A percentile compares a stretch with the other conserved stretches of the same genome.
Evolutionary conservation across 1,140 invertebrate species (phyloP).

Genomic region (Drosophila santomea): DNA sequence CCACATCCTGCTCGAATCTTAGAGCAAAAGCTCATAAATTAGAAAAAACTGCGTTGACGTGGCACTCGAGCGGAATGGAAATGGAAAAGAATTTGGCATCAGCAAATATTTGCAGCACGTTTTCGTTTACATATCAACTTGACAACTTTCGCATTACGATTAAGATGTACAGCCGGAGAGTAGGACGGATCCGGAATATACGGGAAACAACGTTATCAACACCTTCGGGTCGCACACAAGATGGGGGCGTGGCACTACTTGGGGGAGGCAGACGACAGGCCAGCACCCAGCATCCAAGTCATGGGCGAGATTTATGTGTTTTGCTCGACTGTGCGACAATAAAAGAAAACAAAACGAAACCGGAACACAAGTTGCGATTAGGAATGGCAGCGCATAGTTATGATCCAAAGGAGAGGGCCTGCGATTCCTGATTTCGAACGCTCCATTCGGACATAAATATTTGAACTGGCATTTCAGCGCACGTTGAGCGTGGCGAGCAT

Average conservation of each 20-base stretch:
- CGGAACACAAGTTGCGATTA: slow-evolving; percentile 78
- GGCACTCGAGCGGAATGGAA: slow-evolving; percentile 31
- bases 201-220: slow-evolving; percentile 75
- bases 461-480: slow-evolving; percentile 20
- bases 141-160: slow-evolving; percentile 82
- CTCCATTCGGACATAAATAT: slow-evolving; percentile 67
- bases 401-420: slow-evolving; percentile 39
- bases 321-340: slow-evolving; percentile 79
- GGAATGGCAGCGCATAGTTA: slow-evolving; percentile 72
- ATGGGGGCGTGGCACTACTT: slow-evolving; percentile 12
- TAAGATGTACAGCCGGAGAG: slow-evolving; percentile 71
- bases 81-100: slow-evolving; percentile 66
- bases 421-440: not conserved
- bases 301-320: slow-evolving; percentile 82
- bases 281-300: slow-evolving; percentile 65
- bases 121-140: slow-evolving; percentile 82
- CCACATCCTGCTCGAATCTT: slow-evolving; percentile 13
- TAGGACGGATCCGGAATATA: slow-evolving; percentile 14
- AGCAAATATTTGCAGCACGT: slow-evolving; percentile 81
- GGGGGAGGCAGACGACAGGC: slow-evolving; percentile 21
- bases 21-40: slow-evolving; percentile 48
- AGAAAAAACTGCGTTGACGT: slow-evolving; percentile 46
- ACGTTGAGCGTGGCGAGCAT: slow-evolving; percentile 46
- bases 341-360: slow-evolving; percentile 78
- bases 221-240: slow-evolving; percentile 54